These are phyloP conservation scores for Polypterus senegalus DNA, from an alignment of 2,113 vertebrate genomes.

Conservation along the genomic window DNA sequence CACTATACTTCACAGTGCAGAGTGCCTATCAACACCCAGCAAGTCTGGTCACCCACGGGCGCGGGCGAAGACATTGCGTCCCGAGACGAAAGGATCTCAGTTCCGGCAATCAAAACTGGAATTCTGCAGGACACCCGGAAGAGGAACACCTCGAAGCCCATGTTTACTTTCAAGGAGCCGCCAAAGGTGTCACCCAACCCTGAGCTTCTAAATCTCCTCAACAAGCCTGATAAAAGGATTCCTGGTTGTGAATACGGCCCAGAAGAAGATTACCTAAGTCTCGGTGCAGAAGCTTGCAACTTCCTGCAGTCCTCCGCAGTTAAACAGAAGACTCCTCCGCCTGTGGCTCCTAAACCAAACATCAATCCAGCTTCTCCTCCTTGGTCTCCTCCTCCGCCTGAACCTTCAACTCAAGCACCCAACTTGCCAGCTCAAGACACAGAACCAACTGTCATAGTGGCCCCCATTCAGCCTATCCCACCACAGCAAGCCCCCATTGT, in stretches of 20 bases:
- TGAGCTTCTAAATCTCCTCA: constrained; percentile 79
- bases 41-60: constrained; percentile 56
- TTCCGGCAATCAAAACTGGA: constrained; percentile 80
- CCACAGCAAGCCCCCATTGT: constrained; percentile 46
- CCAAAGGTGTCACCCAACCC: constrained; percentile 88
- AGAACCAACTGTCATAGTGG: constrained; percentile 39
- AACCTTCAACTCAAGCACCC: constrained; percentile 45
- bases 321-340: constrained; percentile 82
- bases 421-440: constrained; percentile 56
- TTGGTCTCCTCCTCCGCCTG: constrained; percentile 57
- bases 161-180: constrained; percentile 88
- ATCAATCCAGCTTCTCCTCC: constrained; percentile 63
- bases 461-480: constrained; percentile 27
- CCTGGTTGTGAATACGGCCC: constrained; percentile 74
- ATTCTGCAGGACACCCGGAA: constrained; percentile 70
- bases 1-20: constrained; percentile 50
- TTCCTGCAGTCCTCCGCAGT: constrained; percentile 71
- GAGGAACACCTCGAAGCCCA: constrained; percentile 66
- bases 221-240: constrained; percentile 56
- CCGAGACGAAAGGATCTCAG: constrained; percentile 82
- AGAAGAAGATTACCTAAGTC: constrained; percentile 94
- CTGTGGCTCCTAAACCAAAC: constrained; percentile 84
- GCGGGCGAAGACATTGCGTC: constrained; percentile 80
- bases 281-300: constrained; percentile 95
- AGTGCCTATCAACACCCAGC: constrained; percentile 23